phyloP scores from a whole-genome alignment of 2,888 invertebrate genomes.

The Sepiola atlantica region DNA sequence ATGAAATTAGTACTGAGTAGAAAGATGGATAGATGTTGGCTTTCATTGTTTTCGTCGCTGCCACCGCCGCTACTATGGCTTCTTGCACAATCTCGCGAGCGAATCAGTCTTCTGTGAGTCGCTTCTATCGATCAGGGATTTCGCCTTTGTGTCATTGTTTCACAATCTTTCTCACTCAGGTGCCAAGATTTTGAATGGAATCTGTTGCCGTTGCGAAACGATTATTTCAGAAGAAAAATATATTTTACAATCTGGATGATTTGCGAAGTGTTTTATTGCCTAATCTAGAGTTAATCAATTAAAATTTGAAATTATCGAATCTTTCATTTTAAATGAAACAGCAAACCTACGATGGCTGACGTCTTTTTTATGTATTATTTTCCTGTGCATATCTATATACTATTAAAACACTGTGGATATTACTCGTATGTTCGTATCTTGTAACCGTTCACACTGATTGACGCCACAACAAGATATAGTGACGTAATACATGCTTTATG shows the following conservation, averaged over 20 bases:
- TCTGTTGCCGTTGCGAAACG: not conserved
- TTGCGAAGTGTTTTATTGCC: not conserved
- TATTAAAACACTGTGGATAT: too few species aligned
- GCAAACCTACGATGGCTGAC: too few species aligned
- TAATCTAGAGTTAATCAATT: not conserved
- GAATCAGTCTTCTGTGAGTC: not conserved
- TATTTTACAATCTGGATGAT: not conserved
- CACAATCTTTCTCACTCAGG: not conserved
- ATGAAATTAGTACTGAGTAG: conserved; percentile 32
- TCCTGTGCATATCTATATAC: too few species aligned
- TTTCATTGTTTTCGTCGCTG: not conserved
- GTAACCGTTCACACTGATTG: too few species aligned
- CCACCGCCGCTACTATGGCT: not conserved
- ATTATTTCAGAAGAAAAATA: not conserved
- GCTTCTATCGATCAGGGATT: not conserved
- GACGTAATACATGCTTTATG: too few species aligned
- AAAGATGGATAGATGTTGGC: conserved; percentile 21
- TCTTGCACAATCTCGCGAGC: not conserved
- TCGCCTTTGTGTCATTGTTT: not conserved
- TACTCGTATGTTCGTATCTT: too few species aligned
- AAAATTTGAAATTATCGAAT: too few species aligned
- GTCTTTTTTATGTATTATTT: too few species aligned
- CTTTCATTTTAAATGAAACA: too few species aligned
- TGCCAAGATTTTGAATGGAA: not conserved
- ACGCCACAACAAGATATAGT: too few species aligned